Base-by-base conservation (phyloP, 2,888 invertebrate species). In the Acanthosepion pharaonis region DNA sequence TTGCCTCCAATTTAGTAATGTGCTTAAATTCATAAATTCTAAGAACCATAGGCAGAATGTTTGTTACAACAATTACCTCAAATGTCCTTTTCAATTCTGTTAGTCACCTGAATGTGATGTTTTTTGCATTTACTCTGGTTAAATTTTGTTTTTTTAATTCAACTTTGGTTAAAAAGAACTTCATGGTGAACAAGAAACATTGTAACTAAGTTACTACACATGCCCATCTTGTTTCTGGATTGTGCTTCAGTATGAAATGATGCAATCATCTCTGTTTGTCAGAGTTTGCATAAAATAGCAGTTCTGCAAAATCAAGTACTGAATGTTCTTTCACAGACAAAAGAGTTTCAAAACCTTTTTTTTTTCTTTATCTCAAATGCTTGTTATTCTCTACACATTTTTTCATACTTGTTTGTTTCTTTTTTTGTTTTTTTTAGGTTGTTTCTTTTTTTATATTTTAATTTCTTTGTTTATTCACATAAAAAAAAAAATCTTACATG, bases 261-360 rank as follows among this genome's bases (percentile, higher is more conserved):
- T 78, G 78, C 78, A 78, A 78, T 78, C 78, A 78, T 78, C 78
- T 78, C 15, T 33, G 78, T 78, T 78, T 78, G 78, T 78, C n/a
- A 78, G 78, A 33, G n/a, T 78, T 78, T 78, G n/a, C n/a, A 33
- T 78, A n/a, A 78, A 8, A 23, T 18, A 78, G 18, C n/a, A 78
- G n/a, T 78, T 78, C n/a, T 33, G 9, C 33, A n/a, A 78, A 78
- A 78, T 33, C 78, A 78, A 15, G 78, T n/a, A 78, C 78, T 33
- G 15, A 78, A 78, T 78, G n/a, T 78, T 78, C 78, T 33, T 78
- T 78, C 78, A 33, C 78, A n/a, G 78, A 78, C 78, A 78, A 78
- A 78, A 78, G 78, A 78, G n/a, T 78, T 78, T 33, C 78, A 78
- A 59, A 59, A 59, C 59, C 59, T 5, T 23, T 59, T 59, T 5